phyloP scores from a whole-genome alignment of 2,113 vertebrate species.

The Bothrops jararaca region DNA sequence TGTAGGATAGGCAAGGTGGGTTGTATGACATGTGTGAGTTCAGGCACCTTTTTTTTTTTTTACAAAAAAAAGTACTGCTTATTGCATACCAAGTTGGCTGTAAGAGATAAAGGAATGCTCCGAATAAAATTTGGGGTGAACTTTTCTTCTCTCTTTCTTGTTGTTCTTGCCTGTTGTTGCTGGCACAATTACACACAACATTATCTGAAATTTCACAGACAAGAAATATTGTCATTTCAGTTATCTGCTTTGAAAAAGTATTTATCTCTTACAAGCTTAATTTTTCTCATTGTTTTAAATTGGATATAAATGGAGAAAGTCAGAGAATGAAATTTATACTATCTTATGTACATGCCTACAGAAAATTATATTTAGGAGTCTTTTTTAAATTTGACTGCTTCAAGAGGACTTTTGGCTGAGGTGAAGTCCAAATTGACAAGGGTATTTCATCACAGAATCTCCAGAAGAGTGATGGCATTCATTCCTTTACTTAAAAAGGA shows the following conservation, averaged over 20 bases:
- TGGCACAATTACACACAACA: conserved; percentile 24
- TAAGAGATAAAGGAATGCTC: conserved; percentile 16
- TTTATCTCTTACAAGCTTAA: conserved; percentile 34
- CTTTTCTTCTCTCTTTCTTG: conserved; percentile 24
- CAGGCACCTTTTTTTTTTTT: too few species aligned
- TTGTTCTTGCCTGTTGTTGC: neutral
- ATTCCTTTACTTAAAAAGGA: neutral
- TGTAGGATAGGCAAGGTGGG: too few species aligned
- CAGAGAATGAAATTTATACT: neutral
- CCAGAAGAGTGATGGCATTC: neutral
- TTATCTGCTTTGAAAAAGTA: conserved; percentile 30
- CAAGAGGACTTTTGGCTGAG: neutral
- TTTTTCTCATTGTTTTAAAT: conserved; percentile 37
- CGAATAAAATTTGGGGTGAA: conserved; percentile 17
- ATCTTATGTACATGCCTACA: conserved; percentile 1
- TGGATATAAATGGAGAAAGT: neutral
- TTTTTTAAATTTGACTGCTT: neutral
- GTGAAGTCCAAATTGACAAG: neutral
- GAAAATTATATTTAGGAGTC: conserved; percentile 25
- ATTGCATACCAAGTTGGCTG: neutral
- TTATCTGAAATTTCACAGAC: conserved; percentile 46
- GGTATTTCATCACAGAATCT: neutral
- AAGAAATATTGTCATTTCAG: conserved; percentile 39
- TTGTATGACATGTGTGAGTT: too few species aligned
- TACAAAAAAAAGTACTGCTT: neutral